Evolutionary conservation across 2,888 invertebrate species (phyloP).

Genomic region (Apodemia hepburni): DNA sequence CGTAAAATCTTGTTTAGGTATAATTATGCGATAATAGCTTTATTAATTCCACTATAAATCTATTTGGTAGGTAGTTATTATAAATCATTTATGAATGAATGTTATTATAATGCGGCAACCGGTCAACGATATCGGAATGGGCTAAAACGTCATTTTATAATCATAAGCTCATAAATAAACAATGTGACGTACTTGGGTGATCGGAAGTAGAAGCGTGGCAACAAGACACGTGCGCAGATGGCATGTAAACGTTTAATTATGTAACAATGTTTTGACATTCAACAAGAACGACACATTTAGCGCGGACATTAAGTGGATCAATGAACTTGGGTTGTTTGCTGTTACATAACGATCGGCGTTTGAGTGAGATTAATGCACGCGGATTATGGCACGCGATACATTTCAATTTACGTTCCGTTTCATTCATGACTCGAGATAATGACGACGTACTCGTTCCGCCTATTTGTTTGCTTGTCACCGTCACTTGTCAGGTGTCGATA

Average conservation of each 20-base stretch:
- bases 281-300: conserved; percentile 74
- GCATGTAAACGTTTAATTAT: conserved; percentile 64
- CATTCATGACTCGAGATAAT: conserved; percentile 76
- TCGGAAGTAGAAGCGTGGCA: conserved; percentile 44
- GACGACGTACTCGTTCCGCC: conserved; percentile 63
- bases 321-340: conserved; percentile 72
- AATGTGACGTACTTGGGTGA: conserved; percentile 59
- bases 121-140: conserved; percentile 73
- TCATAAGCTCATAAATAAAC: conserved; percentile 78
- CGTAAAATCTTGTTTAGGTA: conserved; percentile 72
- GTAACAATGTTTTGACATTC: conserved; percentile 77
- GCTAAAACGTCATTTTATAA: conserved; percentile 76
- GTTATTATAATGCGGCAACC: conserved; percentile 66
- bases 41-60: conserved; percentile 71
- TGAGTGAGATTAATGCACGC: conserved; percentile 78
- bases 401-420: conserved; percentile 78
- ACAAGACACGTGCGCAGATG: conserved; percentile 44
- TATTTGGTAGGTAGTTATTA: conserved; percentile 72
- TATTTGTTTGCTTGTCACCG: conserved; percentile 52
- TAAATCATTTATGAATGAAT: conserved; percentile 74
- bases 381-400: conserved; percentile 80
- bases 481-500: conserved; percentile 18
- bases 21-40: conserved; percentile 72
- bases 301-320: conserved; percentile 76
- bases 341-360: conserved; percentile 75